Evolutionary conservation across 2,888 invertebrate species (phyloP).

Genomic region (Elgonia sp.): DNA sequence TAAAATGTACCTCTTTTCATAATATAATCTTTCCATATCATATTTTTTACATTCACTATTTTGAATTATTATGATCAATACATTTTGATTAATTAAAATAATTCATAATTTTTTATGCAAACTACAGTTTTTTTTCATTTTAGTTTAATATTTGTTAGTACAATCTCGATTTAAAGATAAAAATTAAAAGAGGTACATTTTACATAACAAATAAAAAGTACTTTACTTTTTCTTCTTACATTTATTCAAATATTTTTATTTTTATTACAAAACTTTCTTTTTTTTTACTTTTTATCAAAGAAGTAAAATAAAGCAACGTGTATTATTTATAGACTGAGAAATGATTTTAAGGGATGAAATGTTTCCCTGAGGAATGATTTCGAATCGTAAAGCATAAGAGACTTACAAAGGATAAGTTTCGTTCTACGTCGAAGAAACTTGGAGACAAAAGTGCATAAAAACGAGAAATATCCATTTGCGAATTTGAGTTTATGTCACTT

Average conservation of each 20-base stretch:
- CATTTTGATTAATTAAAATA: no score
- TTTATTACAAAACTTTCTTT: not conserved
- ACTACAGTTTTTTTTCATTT: no score
- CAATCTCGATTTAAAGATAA: no score
- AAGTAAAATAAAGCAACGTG: slow-evolving; percentile 1
- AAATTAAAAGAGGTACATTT: no score
- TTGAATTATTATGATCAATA: no score
- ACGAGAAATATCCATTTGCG: slow-evolving; percentile 23
- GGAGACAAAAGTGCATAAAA: slow-evolving; percentile 28
- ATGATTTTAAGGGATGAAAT: slow-evolving; percentile 20
- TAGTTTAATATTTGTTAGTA: no score
- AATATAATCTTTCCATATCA: no score
- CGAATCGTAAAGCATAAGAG: slow-evolving; percentile 4
- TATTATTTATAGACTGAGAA: slow-evolving; percentile 15
- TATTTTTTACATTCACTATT: no score
- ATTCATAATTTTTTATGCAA: no score
- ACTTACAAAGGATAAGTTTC: slow-evolving; percentile 29
- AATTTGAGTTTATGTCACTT: slow-evolving; percentile 14
- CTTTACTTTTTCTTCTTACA: not conserved
- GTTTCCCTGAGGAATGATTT: slow-evolving; percentile 22
- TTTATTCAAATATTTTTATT: not conserved
- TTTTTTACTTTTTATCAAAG: not conserved
- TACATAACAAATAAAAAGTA: no score
- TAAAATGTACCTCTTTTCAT: no score
- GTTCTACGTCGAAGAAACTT: slow-evolving; percentile 14